These are phyloP conservation scores for Lepus oiostolus DNA, from an alignment of 2,797 vertebrate species.

Conservation along the genomic window DNA sequence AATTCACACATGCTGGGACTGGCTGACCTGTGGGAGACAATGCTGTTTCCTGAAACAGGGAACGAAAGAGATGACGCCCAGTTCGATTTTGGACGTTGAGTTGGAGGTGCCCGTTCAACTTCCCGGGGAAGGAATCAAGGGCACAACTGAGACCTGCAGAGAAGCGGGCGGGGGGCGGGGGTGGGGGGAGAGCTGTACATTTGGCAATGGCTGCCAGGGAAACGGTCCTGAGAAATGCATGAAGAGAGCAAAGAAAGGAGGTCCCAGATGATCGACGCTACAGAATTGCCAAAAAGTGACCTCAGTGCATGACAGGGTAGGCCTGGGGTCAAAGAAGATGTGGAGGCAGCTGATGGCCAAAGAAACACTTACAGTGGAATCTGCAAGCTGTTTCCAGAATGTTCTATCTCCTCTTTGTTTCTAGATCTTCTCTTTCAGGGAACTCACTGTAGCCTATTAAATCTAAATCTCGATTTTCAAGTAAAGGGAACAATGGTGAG, in stretches of 20 bases:
- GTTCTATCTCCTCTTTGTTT: constrained; percentile 10
- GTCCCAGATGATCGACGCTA: neutral
- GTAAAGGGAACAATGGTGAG: constrained; percentile 63
- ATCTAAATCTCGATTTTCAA: constrained; percentile 51
- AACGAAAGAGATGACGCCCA: neutral
- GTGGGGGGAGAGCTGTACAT: no score
- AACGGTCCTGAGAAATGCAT: neutral
- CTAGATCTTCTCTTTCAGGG: constrained; percentile 41
- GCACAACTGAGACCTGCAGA: neutral
- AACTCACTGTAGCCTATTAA: neutral
- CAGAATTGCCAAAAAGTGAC: neutral
- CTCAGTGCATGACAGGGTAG: neutral
- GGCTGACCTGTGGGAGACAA: neutral
- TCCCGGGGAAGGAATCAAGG: neutral
- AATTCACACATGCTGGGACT: neutral
- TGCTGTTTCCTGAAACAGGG: neutral
- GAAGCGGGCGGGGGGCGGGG: neutral
- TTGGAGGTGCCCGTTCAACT: neutral
- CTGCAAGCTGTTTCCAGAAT: neutral
- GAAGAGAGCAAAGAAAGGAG: neutral
- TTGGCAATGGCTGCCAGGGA: neutral
- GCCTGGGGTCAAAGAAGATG: neutral
- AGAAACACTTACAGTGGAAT: neutral
- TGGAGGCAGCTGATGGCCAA: neutral
- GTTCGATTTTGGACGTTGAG: neutral